These are phyloP conservation scores for Amphibalanus amphitrite DNA, from an alignment of 1,140 invertebrate species.

Conservation along the genomic window DNA sequence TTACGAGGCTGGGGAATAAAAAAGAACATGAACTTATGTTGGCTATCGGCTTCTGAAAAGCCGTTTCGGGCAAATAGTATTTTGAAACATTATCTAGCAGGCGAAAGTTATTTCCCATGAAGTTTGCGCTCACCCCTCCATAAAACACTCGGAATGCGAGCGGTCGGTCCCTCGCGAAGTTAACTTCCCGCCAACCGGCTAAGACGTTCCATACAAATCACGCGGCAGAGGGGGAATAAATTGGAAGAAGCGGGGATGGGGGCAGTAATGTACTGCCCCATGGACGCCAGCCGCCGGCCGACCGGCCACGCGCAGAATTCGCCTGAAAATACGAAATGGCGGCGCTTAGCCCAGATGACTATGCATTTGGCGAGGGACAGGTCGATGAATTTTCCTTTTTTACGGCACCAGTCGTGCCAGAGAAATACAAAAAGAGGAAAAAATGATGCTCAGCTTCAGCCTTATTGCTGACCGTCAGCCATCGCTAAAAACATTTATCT, in stretches of 20 bases:
- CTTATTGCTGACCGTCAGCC: too few relatives aligned
- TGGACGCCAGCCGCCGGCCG: neutral
- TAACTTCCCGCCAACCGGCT: neutral
- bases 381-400: too few relatives aligned
- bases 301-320: neutral
- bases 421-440: too few relatives aligned
- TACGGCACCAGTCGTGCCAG: too few relatives aligned
- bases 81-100: neutral
- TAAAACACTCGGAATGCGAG: neutral
- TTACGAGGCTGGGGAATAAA: neutral
- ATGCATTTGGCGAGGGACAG: too few relatives aligned
- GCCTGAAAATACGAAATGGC: neutral
- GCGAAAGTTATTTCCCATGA: neutral
- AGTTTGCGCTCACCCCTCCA: neutral
- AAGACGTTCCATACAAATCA: constrained; percentile 3
- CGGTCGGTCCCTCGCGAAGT: neutral
- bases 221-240: neutral
- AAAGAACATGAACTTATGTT: neutral
- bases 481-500: too few relatives aligned
- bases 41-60: neutral
- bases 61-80: neutral
- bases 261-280: neutral
- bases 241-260: constrained; percentile 2
- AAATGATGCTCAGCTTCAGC: too few relatives aligned
- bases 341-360: too few relatives aligned